Evolutionary conservation across 2,888 invertebrate species (phyloP).

Genomic region (Xestia ashworthii): DNA sequence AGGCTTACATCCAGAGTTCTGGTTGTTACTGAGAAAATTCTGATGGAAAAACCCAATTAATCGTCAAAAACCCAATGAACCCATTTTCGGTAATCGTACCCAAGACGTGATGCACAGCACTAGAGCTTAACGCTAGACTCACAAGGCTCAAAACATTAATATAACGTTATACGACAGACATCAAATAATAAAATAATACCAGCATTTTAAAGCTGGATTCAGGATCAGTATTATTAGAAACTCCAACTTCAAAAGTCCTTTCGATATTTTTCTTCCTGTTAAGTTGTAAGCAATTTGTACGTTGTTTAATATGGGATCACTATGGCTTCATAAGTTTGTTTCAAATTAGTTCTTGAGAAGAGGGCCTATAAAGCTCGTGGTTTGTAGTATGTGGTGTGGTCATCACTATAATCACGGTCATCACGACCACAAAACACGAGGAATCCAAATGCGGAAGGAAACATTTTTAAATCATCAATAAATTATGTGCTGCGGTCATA

Average conservation of each 20-base stretch:
- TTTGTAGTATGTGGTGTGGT: neutral
- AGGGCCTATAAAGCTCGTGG: neutral
- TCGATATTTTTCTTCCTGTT: too few relatives aligned
- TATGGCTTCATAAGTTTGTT: neutral
- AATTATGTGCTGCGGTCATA: neutral
- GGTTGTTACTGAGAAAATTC: neutral
- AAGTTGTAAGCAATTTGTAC: too few relatives aligned
- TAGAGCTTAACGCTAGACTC: neutral
- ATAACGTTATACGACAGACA: neutral
- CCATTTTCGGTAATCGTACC: neutral
- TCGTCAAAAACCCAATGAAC: neutral
- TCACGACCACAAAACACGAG: slow-evolving; percentile 1
- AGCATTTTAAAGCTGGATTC: too few relatives aligned
- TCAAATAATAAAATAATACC: too few relatives aligned
- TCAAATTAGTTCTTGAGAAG: neutral
- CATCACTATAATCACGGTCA: neutral
- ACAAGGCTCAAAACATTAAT: neutral
- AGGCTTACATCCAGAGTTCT: neutral
- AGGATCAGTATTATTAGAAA: too few relatives aligned
- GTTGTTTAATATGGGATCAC: neutral
- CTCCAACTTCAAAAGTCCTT: neutral
- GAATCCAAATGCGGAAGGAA: slow-evolving; percentile 5
- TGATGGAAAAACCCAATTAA: neutral
- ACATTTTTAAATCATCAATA: slow-evolving; percentile 12
- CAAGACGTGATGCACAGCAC: neutral